These are phyloP conservation scores for Bathynomus jamesi DNA, from an alignment of 1,140 invertebrate genomes.

Conservation along the genomic window DNA sequence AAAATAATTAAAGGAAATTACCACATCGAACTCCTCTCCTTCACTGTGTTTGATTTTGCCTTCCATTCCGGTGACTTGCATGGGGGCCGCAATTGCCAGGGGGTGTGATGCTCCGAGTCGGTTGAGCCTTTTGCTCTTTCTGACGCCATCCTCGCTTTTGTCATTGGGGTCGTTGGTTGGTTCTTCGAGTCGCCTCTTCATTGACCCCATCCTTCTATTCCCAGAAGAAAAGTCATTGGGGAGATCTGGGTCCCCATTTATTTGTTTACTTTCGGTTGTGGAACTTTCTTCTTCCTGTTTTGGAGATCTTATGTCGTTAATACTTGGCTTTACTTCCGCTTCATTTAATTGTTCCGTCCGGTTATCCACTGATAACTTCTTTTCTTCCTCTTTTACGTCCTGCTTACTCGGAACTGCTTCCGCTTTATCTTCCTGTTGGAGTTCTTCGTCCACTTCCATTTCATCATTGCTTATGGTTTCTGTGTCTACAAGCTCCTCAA, in stretches of 20 bases:
- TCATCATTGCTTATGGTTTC: no score
- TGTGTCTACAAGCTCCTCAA: no score
- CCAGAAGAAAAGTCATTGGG: neutral
- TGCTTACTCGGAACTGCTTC: no score
- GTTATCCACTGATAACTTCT: no score
- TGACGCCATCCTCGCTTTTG: constrained; percentile 18
- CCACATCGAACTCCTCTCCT: neutral
- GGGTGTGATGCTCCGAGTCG: constrained; percentile 18
- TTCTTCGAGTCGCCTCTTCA: constrained; percentile 6
- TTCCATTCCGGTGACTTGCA: neutral
- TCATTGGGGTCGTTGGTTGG: constrained; percentile 20
- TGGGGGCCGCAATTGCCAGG: constrained; percentile 13
- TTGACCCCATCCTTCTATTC: neutral
- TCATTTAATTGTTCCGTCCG: no score
- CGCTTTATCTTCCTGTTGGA: no score
- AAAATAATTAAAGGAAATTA: neutral
- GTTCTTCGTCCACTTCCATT: no score
- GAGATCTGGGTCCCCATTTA: neutral
- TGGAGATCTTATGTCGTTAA: no score
- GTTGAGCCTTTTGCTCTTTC: constrained; percentile 29
- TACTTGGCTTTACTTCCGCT: no score
- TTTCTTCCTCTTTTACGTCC: no score
- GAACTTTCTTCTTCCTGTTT: no score
- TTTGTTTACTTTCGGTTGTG: neutral
- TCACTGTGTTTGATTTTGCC: neutral